Percentiles rank a stretch among this genome's conserved stretches.
These are phyloP conservation scores for Nothocercus nigrocapillus DNA, from an alignment of 2,113 vertebrate species.

Conservation along the genomic window DNA sequence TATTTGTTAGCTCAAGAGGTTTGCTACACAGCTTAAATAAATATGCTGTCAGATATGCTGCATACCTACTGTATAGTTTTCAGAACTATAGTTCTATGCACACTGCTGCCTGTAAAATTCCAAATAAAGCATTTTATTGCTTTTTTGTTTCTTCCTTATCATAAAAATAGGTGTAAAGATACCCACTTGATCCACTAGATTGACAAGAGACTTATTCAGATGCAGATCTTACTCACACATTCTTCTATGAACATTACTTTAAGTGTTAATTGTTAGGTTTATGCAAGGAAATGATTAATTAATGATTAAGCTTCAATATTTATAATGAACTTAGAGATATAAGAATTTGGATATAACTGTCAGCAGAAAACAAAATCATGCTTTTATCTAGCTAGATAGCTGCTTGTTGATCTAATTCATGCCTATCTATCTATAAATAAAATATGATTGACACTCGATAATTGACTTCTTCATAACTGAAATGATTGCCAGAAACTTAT, in stretches of 20 bases:
- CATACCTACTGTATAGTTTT: neutral
- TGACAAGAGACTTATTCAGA: neutral
- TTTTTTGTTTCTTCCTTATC: neutral
- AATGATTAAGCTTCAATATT: neutral
- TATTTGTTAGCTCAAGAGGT: neutral
- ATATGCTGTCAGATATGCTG: accelerated
- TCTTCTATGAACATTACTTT: neutral
- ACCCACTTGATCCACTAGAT: accelerated
- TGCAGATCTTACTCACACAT: neutral
- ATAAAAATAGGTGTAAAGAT: neutral
- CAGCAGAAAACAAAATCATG: neutral
- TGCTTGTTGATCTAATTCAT: neutral
- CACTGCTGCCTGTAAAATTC: neutral
- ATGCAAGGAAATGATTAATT: neutral
- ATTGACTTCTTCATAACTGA: neutral
- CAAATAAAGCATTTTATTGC: neutral
- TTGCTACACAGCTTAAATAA: neutral
- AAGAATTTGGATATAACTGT: neutral
- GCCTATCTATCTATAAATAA: neutral
- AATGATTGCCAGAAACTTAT: neutral
- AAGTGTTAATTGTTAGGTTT: neutral
- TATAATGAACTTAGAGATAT: neutral
- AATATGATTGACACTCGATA: neutral
- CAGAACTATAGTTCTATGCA: neutral
- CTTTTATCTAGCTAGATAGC: neutral